phyloP scores from a whole-genome alignment of 2,113 vertebrate species.

The Corapipo altera region DNA sequence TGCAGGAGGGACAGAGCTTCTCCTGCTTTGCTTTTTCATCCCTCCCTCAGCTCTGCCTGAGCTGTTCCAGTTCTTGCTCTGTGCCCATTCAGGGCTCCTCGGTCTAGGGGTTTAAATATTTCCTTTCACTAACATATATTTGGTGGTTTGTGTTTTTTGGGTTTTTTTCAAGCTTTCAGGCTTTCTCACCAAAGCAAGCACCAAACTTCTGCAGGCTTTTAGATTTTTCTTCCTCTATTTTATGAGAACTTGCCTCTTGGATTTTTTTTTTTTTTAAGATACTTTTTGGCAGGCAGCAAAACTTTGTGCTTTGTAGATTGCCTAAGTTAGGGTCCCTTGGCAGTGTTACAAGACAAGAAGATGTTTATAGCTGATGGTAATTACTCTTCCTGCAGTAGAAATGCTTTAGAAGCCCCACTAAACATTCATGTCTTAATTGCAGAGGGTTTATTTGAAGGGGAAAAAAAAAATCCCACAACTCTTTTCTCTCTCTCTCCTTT shows the following conservation, averaged over 20 bases:
- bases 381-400: constrained; percentile 58
- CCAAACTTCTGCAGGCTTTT: not conserved
- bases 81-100: not conserved
- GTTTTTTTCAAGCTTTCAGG: not conserved
- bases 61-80: not conserved
- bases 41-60: not conserved
- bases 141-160: not conserved
- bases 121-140: not conserved
- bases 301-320: constrained; percentile 51
- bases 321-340: constrained; percentile 55
- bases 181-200: not conserved
- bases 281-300: constrained; percentile 22
- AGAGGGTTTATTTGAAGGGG: constrained; percentile 41
- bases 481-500: not conserved
- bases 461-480: not conserved
- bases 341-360: constrained; percentile 38
- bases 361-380: constrained; percentile 66
- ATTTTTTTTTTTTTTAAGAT: not conserved
- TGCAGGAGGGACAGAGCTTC: not conserved
- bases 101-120: not conserved
- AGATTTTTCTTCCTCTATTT: not conserved
- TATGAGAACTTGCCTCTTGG: not conserved
- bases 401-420: constrained; percentile 56
- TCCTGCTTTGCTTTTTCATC: accelerated
- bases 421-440: constrained; percentile 56